Conservation (phyloP, 1,140 invertebrate genomes). For the Zaprionus camerounensis region DNA sequence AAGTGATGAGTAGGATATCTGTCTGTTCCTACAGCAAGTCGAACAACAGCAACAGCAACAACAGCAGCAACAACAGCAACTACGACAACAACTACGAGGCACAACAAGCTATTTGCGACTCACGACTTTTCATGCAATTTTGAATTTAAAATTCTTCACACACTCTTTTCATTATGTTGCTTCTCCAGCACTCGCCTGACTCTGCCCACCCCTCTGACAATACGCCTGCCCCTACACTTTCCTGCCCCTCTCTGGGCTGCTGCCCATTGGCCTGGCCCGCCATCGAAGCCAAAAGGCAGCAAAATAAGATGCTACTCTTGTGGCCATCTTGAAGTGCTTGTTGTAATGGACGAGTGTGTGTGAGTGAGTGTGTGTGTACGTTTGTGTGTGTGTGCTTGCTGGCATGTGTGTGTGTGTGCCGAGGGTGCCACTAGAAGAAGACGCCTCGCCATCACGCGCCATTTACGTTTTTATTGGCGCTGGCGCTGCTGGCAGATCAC, state of each 20-base stretch:
- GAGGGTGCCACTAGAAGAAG: constrained; percentile 53
- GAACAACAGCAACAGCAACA: constrained; percentile 40
- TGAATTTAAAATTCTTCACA: constrained; percentile 83
- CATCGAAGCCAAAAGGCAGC: constrained; percentile 66
- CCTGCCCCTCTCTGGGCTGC: neutral
- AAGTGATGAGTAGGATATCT: constrained; percentile 83
- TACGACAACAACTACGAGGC: constrained; percentile 33
- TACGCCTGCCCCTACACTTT: constrained; percentile 9
- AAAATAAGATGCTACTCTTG: constrained; percentile 81
- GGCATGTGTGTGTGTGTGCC: constrained; percentile 26
- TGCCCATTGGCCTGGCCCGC: constrained; percentile 70
- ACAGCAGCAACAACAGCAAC: constrained; percentile 35
- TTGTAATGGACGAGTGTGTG: constrained; percentile 61
- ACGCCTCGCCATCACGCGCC: constrained; percentile 71
- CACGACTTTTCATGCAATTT: constrained; percentile 83
- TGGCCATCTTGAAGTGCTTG: constrained; percentile 79
- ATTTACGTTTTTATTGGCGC: constrained; percentile 73
- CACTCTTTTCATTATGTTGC: constrained; percentile 81
- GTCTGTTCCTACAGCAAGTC: constrained; percentile 51
- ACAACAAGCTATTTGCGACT: constrained; percentile 82
- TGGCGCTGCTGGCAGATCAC: constrained; percentile 56
- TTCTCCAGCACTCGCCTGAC: constrained; percentile 50
- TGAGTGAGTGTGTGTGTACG: constrained; percentile 19
- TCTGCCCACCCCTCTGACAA: neutral
- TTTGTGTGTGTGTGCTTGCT: constrained; percentile 20